These are phyloP conservation scores for Paramisgurnus dabryanus DNA, from an alignment of 2,113 vertebrate genomes.

Conservation along the genomic window DNA sequence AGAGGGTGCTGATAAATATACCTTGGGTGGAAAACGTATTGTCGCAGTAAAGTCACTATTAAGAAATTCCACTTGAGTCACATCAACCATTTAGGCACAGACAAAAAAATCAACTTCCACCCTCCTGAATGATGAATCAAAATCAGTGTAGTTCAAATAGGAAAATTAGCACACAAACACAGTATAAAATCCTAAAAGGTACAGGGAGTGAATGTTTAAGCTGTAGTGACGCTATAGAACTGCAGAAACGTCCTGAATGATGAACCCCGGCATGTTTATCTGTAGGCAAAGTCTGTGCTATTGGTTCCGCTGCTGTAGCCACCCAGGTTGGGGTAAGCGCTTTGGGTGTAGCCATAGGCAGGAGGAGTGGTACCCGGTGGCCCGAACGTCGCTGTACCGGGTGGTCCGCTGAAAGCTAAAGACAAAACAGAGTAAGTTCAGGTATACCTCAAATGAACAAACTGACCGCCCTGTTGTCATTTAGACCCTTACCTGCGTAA, in stretches of 20 bases:
- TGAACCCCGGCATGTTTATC: conserved; percentile 28
- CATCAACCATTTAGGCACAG: conserved; percentile 21
- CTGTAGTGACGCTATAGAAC: neutral
- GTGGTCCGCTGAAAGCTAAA: conserved; percentile 38
- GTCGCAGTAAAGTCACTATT: neutral
- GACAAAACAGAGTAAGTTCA: neutral
- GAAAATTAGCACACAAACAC: conserved; percentile 1
- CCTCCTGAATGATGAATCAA: conserved; percentile 27
- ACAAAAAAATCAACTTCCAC: conserved; percentile 18
- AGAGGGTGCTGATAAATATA: neutral
- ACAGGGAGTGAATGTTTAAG: neutral
- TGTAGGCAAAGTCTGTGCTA: conserved; percentile 45
- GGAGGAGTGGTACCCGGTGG: conserved; percentile 45
- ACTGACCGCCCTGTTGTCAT: neutral
- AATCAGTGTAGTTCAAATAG: neutral
- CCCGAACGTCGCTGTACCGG: conserved; percentile 31
- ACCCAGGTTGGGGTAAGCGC: conserved; percentile 53
- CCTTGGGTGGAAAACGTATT: conserved; percentile 1
- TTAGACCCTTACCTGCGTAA: conserved; percentile 47
- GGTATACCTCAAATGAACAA: neutral
- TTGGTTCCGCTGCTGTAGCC: conserved; percentile 44
- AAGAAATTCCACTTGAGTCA: conserved; percentile 26
- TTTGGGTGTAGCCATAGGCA: conserved; percentile 51
- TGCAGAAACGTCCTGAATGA: neutral
- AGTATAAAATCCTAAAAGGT: conserved; percentile 22